These are phyloP conservation scores for Daphoenositta chrysoptera DNA, from an alignment of 2,113 vertebrate species.

Conservation along the genomic window DNA sequence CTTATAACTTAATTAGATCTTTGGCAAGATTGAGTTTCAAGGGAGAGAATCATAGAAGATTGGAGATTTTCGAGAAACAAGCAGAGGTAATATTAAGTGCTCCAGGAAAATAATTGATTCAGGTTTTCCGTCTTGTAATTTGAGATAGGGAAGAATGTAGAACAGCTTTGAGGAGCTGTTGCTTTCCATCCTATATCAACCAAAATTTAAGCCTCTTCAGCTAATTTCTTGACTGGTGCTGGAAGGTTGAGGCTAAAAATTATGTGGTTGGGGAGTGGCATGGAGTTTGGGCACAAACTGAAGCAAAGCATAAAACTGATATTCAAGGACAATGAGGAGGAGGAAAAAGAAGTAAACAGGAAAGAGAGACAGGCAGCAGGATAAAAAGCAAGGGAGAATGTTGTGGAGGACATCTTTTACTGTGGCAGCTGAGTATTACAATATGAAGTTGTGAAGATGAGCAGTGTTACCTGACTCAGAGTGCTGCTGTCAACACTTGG, in stretches of 20 bases:
- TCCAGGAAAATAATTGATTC: not conserved
- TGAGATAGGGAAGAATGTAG: not conserved
- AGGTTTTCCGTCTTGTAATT: not conserved
- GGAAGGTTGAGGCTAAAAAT: not conserved
- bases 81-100: not conserved
- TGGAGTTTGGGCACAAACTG: not conserved
- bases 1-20: not conserved
- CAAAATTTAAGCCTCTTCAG: not conserved
- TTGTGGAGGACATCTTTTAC: not conserved
- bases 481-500: not conserved
- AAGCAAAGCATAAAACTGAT: not conserved
- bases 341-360: not conserved
- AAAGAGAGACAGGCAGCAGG: not conserved
- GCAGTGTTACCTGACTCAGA: not conserved
- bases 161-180: not conserved
- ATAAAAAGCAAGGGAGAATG: not conserved
- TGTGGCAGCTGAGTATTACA: not conserved
- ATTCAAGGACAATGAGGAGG: not conserved
- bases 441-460: not conserved
- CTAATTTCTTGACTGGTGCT: not conserved
- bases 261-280: not conserved
- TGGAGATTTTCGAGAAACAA: not conserved
- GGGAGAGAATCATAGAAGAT: not conserved
- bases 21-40: not conserved
- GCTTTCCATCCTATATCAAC: not conserved